Percentiles rank a stretch among this genome's conserved stretches.
Evolutionary conservation across 2,113 vertebrate species (phyloP).

Genomic region (Podiceps cristatus): DNA sequence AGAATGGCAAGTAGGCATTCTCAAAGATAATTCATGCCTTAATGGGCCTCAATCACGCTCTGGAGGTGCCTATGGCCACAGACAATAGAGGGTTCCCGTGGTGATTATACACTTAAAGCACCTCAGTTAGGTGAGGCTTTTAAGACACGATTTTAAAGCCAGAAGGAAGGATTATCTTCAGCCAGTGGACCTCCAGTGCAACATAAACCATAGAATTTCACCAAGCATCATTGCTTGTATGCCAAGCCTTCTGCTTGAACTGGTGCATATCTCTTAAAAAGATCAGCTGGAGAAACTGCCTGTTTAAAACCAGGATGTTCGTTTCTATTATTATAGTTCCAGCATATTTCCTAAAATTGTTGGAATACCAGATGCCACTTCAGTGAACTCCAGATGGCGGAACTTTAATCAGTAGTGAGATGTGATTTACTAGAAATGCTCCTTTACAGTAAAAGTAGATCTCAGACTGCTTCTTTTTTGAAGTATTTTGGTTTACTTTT

Average conservation of each 20-base stretch:
- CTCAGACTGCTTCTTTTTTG: background rate
- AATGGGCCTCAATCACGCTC: background rate
- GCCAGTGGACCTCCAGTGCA: background rate
- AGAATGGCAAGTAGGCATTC: background rate
- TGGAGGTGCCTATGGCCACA: background rate
- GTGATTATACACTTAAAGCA: background rate
- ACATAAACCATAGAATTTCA: background rate
- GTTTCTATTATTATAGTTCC: constrained; percentile 6
- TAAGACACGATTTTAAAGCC: background rate
- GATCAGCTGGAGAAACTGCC: background rate
- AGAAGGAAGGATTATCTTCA: background rate
- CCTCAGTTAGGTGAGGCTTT: background rate
- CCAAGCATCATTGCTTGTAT: background rate
- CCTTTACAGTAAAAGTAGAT: background rate
- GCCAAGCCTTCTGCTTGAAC: background rate
- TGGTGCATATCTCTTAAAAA: background rate
- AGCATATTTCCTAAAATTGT: constrained; percentile 52
- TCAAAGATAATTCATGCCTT: background rate
- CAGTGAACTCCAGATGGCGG: constrained; percentile 21
- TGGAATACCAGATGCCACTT: constrained; percentile 45
- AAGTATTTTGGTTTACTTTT: background rate
- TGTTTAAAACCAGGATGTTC: constrained; percentile 21
- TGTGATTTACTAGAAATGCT: constrained; percentile 40
- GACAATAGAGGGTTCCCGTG: background rate
- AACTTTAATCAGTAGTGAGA: constrained; percentile 57